phyloP scores from a whole-genome alignment of 2,113 vertebrate species.

The Natator depressus region DNA sequence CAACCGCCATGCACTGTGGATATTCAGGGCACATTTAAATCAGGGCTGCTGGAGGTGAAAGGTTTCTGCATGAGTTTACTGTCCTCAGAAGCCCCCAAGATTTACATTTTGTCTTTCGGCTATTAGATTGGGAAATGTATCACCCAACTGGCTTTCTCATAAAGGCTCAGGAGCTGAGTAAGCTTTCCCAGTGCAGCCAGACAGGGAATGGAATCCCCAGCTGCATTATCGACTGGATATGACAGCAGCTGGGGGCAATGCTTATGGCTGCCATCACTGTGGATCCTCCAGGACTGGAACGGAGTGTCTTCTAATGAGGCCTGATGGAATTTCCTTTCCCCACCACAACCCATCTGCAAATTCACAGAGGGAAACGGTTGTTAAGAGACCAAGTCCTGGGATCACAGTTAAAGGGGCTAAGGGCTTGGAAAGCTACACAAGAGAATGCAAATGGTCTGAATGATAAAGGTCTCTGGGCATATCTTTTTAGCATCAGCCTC shows the following conservation, averaged over 20 bases:
- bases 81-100: neutral
- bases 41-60: neutral
- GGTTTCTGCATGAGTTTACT: neutral
- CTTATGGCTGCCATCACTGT: too few species aligned
- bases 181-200: neutral
- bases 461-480: neutral
- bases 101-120: neutral
- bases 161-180: neutral
- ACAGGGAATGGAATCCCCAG: neutral
- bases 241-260: neutral
- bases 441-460: neutral
- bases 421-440: neutral
- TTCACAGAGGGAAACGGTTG: neutral
- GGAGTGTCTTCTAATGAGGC: neutral
- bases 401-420: neutral
- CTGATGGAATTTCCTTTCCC: neutral
- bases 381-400: neutral
- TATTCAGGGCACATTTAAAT: neutral
- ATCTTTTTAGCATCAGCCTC: neutral
- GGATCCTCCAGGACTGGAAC: neutral
- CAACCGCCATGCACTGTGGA: neutral
- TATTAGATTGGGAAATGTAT: neutral
- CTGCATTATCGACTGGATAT: neutral
- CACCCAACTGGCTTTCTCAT: neutral
- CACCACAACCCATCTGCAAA: neutral